A percentile compares a stretch with the other conserved stretches of the same genome.
Conservation (phyloP, 1,140 invertebrate species). For the Choristoneura fumiferana region DNA sequence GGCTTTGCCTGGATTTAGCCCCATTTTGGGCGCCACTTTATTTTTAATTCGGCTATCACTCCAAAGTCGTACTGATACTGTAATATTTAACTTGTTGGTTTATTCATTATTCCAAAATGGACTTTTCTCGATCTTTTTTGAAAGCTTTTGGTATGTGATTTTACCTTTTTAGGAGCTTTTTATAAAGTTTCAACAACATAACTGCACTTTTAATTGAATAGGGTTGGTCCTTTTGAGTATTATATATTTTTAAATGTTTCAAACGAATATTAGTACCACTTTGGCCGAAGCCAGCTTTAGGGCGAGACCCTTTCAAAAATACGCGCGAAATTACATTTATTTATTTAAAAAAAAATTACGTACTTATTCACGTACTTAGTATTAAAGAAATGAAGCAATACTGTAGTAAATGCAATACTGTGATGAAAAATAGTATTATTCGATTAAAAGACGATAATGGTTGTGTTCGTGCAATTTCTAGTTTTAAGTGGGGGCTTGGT, state of each 20-base stretch:
- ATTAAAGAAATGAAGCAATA: conserved; percentile 55
- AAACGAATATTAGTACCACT: conserved; percentile 4
- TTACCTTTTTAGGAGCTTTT: too few relatives aligned
- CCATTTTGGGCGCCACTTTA: conserved; percentile 25
- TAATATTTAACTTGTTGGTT: conserved; percentile 38
- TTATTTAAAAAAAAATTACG: conserved; percentile 2
- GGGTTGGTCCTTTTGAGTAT: too few relatives aligned
- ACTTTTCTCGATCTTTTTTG: too few relatives aligned
- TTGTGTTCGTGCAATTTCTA: conserved; percentile 76
- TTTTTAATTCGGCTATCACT: conserved; percentile 16
- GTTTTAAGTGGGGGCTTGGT: conserved; percentile 62
- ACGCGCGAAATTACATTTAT: neutral
- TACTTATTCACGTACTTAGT: conserved; percentile 17
- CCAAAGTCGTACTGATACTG: conserved; percentile 21
- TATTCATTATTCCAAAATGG: too few relatives aligned
- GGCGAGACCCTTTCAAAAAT: neutral
- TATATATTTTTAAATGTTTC: too few relatives aligned
- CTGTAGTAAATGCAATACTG: conserved; percentile 48
- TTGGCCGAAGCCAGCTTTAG: neutral
- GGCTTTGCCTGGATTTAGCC: conserved; percentile 44
- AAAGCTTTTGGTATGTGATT: conserved; percentile 25
- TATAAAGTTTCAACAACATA: too few relatives aligned
- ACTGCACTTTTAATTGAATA: too few relatives aligned
- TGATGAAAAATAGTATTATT: conserved; percentile 70
- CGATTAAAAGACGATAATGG: conserved; percentile 67